These are phyloP conservation scores for Drosophila pachea DNA, from an alignment of 1,140 invertebrate species.

Conservation along the genomic window DNA sequence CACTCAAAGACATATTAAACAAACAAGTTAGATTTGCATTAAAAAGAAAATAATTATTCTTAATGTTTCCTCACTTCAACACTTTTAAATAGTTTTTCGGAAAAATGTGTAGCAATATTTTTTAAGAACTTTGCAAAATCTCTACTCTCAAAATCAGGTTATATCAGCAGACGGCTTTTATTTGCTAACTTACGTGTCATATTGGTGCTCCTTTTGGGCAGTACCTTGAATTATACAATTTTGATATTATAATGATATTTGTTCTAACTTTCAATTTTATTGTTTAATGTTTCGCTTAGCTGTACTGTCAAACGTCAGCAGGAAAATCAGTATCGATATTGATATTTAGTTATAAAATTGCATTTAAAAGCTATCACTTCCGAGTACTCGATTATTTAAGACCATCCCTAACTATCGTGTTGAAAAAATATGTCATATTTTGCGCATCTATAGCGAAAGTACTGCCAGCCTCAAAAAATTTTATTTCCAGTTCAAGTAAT, in stretches of 20 bases:
- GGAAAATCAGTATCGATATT: conserved; percentile 13
- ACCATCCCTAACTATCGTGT: background rate
- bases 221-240: conserved; percentile 8
- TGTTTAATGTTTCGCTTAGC: conserved; percentile 5
- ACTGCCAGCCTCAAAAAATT: conserved; percentile 8
- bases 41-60: too few relatives aligned
- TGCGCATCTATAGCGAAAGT: background rate
- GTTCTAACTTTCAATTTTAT: background rate
- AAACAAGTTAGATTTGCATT: too few relatives aligned
- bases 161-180: too few relatives aligned
- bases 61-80: too few relatives aligned
- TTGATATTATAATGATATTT: conserved; percentile 14
- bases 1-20: background rate
- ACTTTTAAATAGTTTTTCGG: too few relatives aligned
- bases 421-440: background rate
- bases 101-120: too few relatives aligned
- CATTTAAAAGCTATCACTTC: background rate
- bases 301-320: conserved; percentile 21
- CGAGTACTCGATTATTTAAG: background rate
- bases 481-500: conserved; percentile 44
- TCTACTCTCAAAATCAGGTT: background rate
- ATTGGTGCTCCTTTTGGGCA: conserved; percentile 34
- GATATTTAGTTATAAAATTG: background rate
- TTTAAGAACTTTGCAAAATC: background rate
- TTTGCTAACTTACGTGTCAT: conserved; percentile 40